Evolutionary conservation across 2,113 vertebrate species (phyloP).

Genomic region (Phoxinus phoxinus): DNA sequence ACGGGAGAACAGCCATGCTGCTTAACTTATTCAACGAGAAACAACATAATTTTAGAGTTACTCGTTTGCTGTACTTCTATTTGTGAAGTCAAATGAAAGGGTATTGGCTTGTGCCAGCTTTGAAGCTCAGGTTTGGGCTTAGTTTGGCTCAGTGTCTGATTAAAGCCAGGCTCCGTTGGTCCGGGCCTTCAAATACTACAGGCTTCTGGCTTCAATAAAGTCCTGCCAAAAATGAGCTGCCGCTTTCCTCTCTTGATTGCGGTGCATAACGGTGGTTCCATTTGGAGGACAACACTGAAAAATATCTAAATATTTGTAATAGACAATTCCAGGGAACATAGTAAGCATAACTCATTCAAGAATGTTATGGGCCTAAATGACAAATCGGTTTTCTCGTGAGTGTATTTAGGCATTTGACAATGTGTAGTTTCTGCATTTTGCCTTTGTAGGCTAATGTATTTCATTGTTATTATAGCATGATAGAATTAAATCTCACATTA

Average conservation of each 20-base stretch:
- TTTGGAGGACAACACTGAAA: not conserved
- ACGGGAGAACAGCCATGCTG: not conserved
- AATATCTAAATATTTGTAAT: not conserved
- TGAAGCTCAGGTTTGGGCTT: slow-evolving; percentile 38
- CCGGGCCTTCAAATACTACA: slow-evolving; percentile 33
- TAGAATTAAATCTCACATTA: no score
- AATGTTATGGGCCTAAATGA: not conserved
- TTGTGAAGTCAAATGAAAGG: slow-evolving; percentile 40
- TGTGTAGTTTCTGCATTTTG: no score
- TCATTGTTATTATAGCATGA: no score
- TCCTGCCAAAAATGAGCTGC: slow-evolving; percentile 24
- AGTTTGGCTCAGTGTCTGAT: slow-evolving; percentile 35
- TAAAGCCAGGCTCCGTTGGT: slow-evolving; percentile 44
- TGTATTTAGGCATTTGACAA: not conserved
- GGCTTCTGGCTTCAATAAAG: slow-evolving; percentile 12
- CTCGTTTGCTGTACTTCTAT: not conserved
- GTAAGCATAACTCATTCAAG: not conserved
- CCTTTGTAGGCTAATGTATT: no score
- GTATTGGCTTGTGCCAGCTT: slow-evolving; percentile 31
- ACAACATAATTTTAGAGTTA: slow-evolving; percentile 1
- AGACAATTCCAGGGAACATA: not conserved
- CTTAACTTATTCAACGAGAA: not conserved
- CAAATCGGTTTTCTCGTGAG: not conserved
- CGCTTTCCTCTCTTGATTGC: slow-evolving; percentile 35
- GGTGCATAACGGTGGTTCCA: not conserved